phyloP scores from a whole-genome alignment of 2,888 invertebrate genomes.

The Quadroppia sp. region DNA sequence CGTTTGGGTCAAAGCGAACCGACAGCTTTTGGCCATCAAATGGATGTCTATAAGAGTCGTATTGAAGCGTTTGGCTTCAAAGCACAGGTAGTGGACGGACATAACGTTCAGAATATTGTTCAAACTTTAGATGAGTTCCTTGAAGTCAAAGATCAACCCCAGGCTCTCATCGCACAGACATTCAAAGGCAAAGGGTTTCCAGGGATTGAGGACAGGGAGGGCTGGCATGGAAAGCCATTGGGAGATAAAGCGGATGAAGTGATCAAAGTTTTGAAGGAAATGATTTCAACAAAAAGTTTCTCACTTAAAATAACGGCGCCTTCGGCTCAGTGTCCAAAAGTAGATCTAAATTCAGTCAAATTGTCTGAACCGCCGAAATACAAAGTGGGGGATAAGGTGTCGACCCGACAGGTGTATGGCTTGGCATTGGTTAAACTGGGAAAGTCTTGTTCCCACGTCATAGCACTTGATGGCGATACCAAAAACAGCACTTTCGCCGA shows the following conservation, averaged over 20 bases:
- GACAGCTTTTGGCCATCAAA: slow-evolving; percentile 85
- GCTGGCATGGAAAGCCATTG: slow-evolving; percentile 98
- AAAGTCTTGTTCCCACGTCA: slow-evolving; percentile 65
- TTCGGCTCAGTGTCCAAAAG: slow-evolving; percentile 62
- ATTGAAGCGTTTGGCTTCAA: slow-evolving; percentile 84
- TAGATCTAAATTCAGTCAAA: slow-evolving; percentile 67
- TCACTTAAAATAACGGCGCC: slow-evolving; percentile 57
- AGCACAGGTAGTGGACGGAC: slow-evolving; percentile 90
- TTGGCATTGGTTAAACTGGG: slow-evolving; percentile 84
- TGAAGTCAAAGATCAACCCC: slow-evolving; percentile 71
- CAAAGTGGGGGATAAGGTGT: slow-evolving; percentile 59
- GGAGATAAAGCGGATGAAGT: slow-evolving; percentile 73
- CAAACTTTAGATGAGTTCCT: slow-evolving; percentile 75
- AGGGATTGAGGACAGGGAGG: slow-evolving; percentile 83
- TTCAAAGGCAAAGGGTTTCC: slow-evolving; percentile 83
- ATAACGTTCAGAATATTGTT: slow-evolving; percentile 82
- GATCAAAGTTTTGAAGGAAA: slow-evolving; percentile 56
- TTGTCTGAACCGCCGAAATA: slow-evolving; percentile 78
- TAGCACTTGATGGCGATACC: slow-evolving; percentile 95
- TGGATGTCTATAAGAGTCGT: slow-evolving; percentile 77
- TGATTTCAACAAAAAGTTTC: slow-evolving; percentile 54
- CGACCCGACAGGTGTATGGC: slow-evolving; percentile 91
- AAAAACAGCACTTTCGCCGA: slow-evolving; percentile 98
- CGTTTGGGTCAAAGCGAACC: slow-evolving; percentile 95
- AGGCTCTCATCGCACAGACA: slow-evolving; percentile 91